Conservation (phyloP, 1,140 invertebrate species). For the Prorops nasuta region DNA sequence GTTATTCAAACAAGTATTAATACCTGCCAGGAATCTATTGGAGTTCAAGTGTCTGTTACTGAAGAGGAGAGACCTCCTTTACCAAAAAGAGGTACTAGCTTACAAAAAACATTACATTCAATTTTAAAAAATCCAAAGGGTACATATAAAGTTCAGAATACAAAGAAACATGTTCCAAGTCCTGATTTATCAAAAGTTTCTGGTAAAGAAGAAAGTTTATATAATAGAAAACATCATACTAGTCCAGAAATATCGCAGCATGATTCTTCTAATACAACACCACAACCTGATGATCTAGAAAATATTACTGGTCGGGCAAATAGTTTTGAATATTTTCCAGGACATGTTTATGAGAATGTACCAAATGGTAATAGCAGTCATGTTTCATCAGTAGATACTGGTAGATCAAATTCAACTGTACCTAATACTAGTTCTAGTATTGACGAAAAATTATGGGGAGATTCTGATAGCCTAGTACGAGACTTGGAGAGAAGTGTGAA, state of each 20-base stretch:
- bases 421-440: constrained; percentile 53
- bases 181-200: constrained; percentile 7
- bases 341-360: constrained; percentile 51
- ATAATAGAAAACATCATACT: constrained; percentile 7
- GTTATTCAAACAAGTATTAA: constrained; percentile 46
- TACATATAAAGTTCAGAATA: constrained; percentile 35
- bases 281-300: constrained; percentile 36
- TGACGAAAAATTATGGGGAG: constrained; percentile 52
- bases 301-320: constrained; percentile 49
- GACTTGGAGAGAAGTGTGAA: constrained; percentile 54
- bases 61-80: constrained; percentile 42
- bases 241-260: constrained; percentile 35
- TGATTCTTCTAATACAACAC: constrained; percentile 29
- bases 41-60: constrained; percentile 43
- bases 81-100: constrained; percentile 38
- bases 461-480: constrained; percentile 46
- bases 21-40: constrained; percentile 40
- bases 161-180: constrained; percentile 4
- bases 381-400: constrained; percentile 41
- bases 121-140: constrained; percentile 41
- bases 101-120: constrained; percentile 34
- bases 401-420: constrained; percentile 46
- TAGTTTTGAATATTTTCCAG: constrained; percentile 58
- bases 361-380: constrained; percentile 37
- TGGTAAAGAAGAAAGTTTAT: background rate